Evolutionary conservation across 2,797 vertebrate genomes (phyloP), one percentile per base, ranked within the genome.

Genomic region (Pachyuromys duprasi): DNA sequence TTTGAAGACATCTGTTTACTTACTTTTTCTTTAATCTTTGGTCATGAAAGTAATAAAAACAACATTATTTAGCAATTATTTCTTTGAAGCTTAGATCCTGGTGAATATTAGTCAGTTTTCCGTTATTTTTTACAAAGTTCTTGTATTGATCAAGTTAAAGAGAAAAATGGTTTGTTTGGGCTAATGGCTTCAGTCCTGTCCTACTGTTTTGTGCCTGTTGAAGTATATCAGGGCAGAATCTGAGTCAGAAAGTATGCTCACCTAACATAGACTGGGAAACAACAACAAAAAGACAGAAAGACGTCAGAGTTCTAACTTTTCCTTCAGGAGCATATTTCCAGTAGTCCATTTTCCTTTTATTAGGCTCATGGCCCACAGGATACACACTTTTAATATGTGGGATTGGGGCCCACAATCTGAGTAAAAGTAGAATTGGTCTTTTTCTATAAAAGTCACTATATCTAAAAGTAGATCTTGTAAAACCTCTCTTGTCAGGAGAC

Each of bases 21-120:
- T 79, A 28, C 5, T 55, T 57, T 86, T 93, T 81, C 22, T 87
- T 93, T 83, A 53, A 79, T 5, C 1, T 69, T 36, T 75, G 26
- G 57, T 9, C 39, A 92, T 67, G 18, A 81, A 96, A 86, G 65
- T 65, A 87, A 15, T 12, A 93, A 89, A 83, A 88, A 62, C 39
- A 89, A 2, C 22, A 42, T 60, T 75, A 86, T 7, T 74, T 33
- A 63, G 55, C 84, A 55, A 70, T 70, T 39, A 18, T 12, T 86
- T 70, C 57, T 55, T 86, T 55, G 69, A 70, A 55, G 33, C 13
- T 72, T 36, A 93, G 63, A 1, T 91, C 39, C 28, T 89, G 45
- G 3, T 91, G 57, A 28, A 15, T 91, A 26, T 83, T 72, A 75
- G 22, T 20, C 22, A 74, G 11, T 12, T 65, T 75, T 53, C 42